These are phyloP conservation scores for Phalacrocorax aristotelis DNA, from an alignment of 2,113 vertebrate genomes.

Conservation along the genomic window DNA sequence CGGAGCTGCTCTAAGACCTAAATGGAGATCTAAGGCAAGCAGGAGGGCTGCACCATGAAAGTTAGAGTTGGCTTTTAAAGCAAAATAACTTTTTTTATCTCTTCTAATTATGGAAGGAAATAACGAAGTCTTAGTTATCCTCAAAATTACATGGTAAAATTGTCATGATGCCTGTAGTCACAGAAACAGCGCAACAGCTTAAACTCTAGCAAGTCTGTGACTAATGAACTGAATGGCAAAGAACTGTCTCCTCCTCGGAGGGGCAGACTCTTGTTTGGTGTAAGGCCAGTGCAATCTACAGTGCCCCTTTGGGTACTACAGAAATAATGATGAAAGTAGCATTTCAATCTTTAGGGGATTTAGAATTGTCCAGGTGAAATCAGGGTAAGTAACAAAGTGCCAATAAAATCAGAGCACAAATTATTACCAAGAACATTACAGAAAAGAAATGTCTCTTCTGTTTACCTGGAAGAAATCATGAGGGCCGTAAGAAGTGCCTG, in stretches of 20 bases:
- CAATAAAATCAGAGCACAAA: not conserved
- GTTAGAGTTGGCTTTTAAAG: not conserved
- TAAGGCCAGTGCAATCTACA: fast-evolving
- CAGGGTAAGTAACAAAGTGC: not conserved
- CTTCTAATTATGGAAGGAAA: not conserved
- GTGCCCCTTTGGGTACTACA: not conserved
- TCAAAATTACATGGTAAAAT: not conserved
- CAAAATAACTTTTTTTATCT: not conserved
- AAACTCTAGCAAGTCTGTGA: not conserved
- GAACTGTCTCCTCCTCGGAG: not conserved
- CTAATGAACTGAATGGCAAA: not conserved
- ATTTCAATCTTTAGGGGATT: not conserved
- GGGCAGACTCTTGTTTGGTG: fast-evolving
- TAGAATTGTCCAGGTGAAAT: not conserved
- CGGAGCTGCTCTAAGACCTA: not conserved
- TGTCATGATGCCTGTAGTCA: not conserved
- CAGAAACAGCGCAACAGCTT: not conserved
- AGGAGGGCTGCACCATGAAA: not conserved
- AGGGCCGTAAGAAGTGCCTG: slow-evolving; percentile 94
- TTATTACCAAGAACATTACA: not conserved
- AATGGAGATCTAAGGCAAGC: not conserved
- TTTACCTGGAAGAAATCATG: slow-evolving; percentile 91
- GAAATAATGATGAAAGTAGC: not conserved
- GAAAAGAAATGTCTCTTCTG: not conserved
- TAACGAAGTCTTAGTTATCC: not conserved